phyloP scores from a whole-genome alignment of 1,140 invertebrate species.

The Hestina assimilis region DNA sequence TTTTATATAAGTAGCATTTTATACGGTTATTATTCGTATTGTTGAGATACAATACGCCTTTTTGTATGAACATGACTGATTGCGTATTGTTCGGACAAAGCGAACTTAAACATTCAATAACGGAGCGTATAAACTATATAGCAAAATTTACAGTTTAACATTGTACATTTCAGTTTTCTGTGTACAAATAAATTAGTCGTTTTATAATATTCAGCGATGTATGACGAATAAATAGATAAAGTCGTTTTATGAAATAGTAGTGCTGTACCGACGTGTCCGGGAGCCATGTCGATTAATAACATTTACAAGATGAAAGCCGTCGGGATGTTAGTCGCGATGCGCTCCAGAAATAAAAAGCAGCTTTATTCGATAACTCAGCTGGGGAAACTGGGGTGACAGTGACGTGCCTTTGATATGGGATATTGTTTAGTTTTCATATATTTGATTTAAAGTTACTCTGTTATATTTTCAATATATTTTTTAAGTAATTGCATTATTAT shows the following conservation, averaged over 20 bases:
- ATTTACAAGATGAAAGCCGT: slow-evolving; percentile 76
- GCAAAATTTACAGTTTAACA: not conserved
- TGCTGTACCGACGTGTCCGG: slow-evolving; percentile 51
- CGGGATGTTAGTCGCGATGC: slow-evolving; percentile 66
- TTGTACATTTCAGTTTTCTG: slow-evolving; percentile 27
- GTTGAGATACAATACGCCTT: slow-evolving; percentile 55
- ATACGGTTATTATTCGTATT: slow-evolving; percentile 34
- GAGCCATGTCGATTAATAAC: slow-evolving; percentile 75
- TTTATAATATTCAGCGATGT: slow-evolving; percentile 26
- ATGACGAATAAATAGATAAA: slow-evolving; percentile 12
- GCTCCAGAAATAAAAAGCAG: slow-evolving; percentile 75
- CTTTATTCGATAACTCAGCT: slow-evolving; percentile 70
- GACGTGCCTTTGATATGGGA: slow-evolving; percentile 3
- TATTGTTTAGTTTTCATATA: not conserved
- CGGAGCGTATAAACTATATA: slow-evolving; percentile 19
- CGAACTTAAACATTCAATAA: slow-evolving; percentile 54
- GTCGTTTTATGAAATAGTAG: slow-evolving; percentile 22
- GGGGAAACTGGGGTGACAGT: slow-evolving; percentile 62
- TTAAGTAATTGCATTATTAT: no score
- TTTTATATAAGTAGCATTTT: slow-evolving; percentile 38
- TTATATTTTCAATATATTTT: no score
- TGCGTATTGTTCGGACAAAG: slow-evolving; percentile 58
- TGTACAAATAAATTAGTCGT: not conserved
- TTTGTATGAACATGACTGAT: slow-evolving; percentile 67
- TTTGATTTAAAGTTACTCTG: not conserved